A percentile compares a stretch with the other conserved stretches of the same genome.
phyloP scores from a whole-genome alignment of 2,888 invertebrate genomes.

The Tipula confusa region DNA sequence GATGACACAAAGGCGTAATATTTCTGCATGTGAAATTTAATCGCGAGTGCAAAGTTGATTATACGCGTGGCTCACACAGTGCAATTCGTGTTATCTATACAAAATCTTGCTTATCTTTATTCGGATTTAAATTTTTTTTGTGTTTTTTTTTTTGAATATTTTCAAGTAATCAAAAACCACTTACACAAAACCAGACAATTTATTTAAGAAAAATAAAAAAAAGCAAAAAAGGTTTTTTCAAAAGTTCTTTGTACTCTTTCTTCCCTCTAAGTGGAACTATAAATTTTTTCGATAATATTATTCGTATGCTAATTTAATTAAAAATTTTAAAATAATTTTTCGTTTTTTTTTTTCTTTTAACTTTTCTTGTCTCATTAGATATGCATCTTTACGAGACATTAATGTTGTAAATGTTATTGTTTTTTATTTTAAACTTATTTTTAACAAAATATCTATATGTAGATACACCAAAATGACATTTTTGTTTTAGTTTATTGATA shows the following conservation, averaged over 20 bases:
- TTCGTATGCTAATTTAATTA: constrained; percentile 31
- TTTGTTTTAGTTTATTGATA: constrained; percentile 3
- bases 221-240: neutral
- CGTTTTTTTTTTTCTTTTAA: neutral
- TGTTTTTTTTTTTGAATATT: no score
- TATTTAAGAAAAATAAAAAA: neutral
- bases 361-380: constrained; percentile 29
- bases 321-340: neutral
- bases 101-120: neutral
- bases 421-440: neutral
- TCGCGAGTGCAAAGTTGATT: neutral
- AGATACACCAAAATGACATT: neutral
- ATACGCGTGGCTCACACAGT: neutral
- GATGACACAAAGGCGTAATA: neutral
- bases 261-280: constrained; percentile 29
- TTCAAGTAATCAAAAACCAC: neutral
- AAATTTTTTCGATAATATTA: constrained; percentile 30
- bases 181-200: constrained; percentile 20
- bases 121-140: neutral
- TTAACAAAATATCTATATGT: neutral
- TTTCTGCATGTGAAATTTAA: neutral
- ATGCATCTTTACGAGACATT: constrained; percentile 31
- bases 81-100: neutral
- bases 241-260: neutral
- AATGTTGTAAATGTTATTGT: constrained; percentile 31